Evolutionary conservation across 2,888 invertebrate species (phyloP), one percentile per base, ranked within the genome.

Genomic region (Acanthococcus lagerstroemiae): DNA sequence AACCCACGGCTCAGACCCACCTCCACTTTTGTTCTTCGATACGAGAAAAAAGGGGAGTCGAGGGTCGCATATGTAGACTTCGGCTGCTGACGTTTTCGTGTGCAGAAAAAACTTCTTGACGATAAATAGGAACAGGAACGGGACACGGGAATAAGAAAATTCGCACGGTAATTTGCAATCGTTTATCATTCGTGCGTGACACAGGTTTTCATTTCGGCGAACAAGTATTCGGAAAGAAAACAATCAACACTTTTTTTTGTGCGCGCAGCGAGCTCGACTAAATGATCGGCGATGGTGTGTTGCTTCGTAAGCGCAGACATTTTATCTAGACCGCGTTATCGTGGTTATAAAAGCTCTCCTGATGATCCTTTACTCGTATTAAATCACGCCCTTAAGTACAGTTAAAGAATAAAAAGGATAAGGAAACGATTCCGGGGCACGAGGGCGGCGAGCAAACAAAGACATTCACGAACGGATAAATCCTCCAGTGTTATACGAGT

Each of bases 301-400:
- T 5, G 46, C 15, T 9, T 7, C 15, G 37, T 37, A 15, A 45
- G 46, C 19, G 19, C 17, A 19, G 19, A 17, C 17, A 17, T 45
- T 45, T 45, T 45, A 45, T 45, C 46, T 45, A 58, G 58, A 58
- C 45, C 44, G 58, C 58, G 46, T 58, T 58, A 58, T 58, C 58
- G 58, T 46, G 45, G 58, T 58, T 46, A 58, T 58, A 58, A 58
- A 58, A 58, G 58, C 58, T 58, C 58, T 58, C 58, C 24, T 58
- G 58, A 58, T 58, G 58, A 58, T 58, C 58, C 58, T 58, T 46
- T 58, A 58, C 58, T 58, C 58, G 58, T 58, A 58, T 58, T 58
- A 58, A 58, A 58, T 58, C 58, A 58, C 58, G 46, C 58, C 58
- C 58, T 58, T 58, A 58, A 58, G 58, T 58, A 58, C 58, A 58